Conservation (phyloP, 2,797 vertebrate genomes). For the Dermochelys coriacea region DNA sequence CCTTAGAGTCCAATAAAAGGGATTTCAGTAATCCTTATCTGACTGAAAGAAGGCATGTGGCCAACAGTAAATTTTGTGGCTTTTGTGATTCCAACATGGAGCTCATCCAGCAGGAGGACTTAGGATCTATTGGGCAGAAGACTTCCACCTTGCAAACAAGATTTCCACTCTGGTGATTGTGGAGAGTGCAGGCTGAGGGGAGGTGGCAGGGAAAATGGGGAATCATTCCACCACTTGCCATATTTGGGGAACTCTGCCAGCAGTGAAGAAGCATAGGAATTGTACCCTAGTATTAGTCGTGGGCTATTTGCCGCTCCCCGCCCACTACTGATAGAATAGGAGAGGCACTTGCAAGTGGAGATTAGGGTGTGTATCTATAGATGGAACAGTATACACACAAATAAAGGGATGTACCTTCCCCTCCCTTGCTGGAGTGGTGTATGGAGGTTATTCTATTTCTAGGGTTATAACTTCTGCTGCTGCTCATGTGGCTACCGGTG, state of each 20-base stretch:
- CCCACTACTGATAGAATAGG: background rate
- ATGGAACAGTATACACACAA: background rate
- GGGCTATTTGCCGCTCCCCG: background rate
- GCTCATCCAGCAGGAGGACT: background rate
- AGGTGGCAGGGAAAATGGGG: too few species aligned
- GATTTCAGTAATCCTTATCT: background rate
- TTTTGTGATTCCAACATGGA: background rate
- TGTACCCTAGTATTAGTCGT: background rate
- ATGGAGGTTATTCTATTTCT: background rate
- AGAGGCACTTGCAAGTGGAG: background rate
- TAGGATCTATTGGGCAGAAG: background rate
- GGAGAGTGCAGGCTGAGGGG: too few species aligned
- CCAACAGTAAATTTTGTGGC: background rate
- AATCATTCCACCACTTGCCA: background rate
- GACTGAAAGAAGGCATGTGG: background rate
- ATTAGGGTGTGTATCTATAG: background rate
- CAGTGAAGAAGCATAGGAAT: background rate
- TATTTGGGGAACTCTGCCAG: background rate
- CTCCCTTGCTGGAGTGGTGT: background rate
- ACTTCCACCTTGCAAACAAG: background rate
- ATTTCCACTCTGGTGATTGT: background rate
- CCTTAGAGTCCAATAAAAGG: background rate
- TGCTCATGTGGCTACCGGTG: background rate
- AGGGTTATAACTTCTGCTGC: background rate
- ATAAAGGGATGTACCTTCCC: background rate